phyloP scores from a whole-genome alignment of 2,888 invertebrate species.

The Neria commutata region DNA sequence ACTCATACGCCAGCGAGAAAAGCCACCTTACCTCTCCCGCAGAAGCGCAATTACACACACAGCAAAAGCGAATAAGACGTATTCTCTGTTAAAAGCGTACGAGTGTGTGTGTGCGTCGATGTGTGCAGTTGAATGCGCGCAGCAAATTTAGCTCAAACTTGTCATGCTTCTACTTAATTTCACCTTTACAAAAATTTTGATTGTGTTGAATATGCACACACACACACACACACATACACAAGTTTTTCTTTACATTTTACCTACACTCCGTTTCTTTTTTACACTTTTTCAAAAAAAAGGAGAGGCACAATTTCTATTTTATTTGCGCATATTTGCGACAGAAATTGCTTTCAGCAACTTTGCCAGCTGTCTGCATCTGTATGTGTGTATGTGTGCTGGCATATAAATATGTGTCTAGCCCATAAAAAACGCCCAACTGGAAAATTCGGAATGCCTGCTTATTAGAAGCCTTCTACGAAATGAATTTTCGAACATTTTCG shows the following conservation, averaged over 20 bases:
- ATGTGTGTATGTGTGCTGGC: constrained; percentile 1
- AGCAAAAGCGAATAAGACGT: not conserved
- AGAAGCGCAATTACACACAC: not conserved
- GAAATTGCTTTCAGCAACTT: constrained; percentile 21
- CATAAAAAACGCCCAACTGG: too few relatives aligned
- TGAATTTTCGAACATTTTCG: too few relatives aligned
- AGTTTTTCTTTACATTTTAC: not conserved
- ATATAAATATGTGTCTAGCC: too few relatives aligned
- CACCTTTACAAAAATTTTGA: not conserved
- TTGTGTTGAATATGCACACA: constrained; percentile 6
- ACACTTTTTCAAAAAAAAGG: constrained; percentile 19
- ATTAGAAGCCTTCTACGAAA: too few relatives aligned
- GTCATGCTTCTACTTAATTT: constrained; percentile 16
- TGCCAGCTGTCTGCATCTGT: not conserved
- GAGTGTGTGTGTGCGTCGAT: too few relatives aligned
- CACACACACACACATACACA: not conserved
- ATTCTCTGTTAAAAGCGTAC: too few relatives aligned
- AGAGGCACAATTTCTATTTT: constrained; percentile 12
- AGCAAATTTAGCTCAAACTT: not conserved
- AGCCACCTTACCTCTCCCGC: not conserved
- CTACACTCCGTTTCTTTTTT: constrained; percentile 8
- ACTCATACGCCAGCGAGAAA: constrained; percentile 8
- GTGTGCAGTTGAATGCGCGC: not conserved
- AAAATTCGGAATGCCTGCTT: too few relatives aligned
- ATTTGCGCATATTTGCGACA: constrained; percentile 30